Conservation (phyloP, 2,888 invertebrate species). For the Nemotelus nigrinus region DNA sequence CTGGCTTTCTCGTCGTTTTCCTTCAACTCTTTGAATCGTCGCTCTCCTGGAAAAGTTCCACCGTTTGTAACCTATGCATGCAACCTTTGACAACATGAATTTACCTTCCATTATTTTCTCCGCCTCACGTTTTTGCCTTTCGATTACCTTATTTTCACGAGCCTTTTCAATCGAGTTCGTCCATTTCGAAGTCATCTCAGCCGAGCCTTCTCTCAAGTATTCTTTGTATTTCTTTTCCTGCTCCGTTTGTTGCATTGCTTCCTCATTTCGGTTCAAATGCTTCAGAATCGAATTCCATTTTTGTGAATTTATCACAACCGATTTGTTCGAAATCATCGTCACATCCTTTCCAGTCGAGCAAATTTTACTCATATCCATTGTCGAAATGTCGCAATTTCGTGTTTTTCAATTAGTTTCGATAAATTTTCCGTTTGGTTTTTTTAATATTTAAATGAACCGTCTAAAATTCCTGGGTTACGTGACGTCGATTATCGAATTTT, state of each 20-base stretch:
- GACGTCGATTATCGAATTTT: slow-evolving; percentile 27
- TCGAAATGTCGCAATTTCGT: neutral
- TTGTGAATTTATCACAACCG: slow-evolving; percentile 35
- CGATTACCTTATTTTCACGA: slow-evolving; percentile 46
- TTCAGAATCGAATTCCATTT: slow-evolving; percentile 45
- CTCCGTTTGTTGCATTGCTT: slow-evolving; percentile 52
- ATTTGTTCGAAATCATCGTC: neutral
- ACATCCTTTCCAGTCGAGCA: slow-evolving; percentile 4
- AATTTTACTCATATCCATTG: slow-evolving; percentile 17
- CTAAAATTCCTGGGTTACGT: neutral
- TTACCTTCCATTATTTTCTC: slow-evolving; percentile 51
- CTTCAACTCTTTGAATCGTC: slow-evolving; percentile 49
- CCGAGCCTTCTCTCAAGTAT: slow-evolving; percentile 63
- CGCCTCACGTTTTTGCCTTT: slow-evolving; percentile 54
- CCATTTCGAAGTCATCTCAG: slow-evolving; percentile 65
- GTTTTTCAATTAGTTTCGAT: neutral
- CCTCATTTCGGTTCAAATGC: slow-evolving; percentile 39
- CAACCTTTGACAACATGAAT: neutral
- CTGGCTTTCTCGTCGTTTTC: slow-evolving; percentile 57
- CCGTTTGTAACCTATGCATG: neutral
- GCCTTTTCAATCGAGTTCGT: slow-evolving; percentile 63
- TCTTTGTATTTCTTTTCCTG: slow-evolving; percentile 61
- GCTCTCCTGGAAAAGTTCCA: slow-evolving; percentile 36
- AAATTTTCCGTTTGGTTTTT: neutral
- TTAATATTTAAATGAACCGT: too few relatives aligned